Evolutionary conservation across 1,140 invertebrate genomes (phyloP), one percentile per base, ranked within the genome.

Genomic region (Aphidius gifuensis): DNA sequence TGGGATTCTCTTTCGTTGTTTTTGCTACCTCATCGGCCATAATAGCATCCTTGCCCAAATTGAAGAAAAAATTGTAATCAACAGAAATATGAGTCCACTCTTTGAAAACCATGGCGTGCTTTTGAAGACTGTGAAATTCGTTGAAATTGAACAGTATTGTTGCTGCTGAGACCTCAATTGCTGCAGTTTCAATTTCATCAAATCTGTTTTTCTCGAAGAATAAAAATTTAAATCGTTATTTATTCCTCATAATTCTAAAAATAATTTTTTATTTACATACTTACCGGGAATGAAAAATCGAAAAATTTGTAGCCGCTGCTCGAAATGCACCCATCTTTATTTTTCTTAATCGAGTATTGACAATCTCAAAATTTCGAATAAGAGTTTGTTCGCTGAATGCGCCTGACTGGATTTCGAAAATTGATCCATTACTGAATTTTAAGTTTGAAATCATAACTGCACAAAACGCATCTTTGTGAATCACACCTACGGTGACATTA

Each of bases 321-420:
- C 78, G 80, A 47, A 91, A 78, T n/a, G 88, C 87, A 66, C 83
- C 82, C 1, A 75, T 78, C 64, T 82, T 77, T 39, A 91, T 69
- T 9, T 73, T 78, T 38, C 81, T 74, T 38, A 91, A 76, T 66
- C 74, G 82, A 50, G 87, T 87, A 32, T 86, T 84, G 57, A 80
- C 76, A 23, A 91, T 80, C 66, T 83, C 81, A 46, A 90, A 80
- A 68, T 83, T 84, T 50, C 83, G 76, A 64, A 90, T 86, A 16
- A 88, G 78, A 0, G 85, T 86, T 56, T 84, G 77, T 11, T 84
- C 80, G n/a, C 83, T 84, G 69, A 91, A 88, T 4, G 89, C 87
- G 32, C 84, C 84, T 6, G 80, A 73, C 71, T 86, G 82, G 9
- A 91, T 83, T 47, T 79, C 74, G 7, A 80, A 68, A 46, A 91